Base-by-base conservation (phyloP, 2,888 invertebrate genomes). In the Cryptophagus acutangulus region DNA sequence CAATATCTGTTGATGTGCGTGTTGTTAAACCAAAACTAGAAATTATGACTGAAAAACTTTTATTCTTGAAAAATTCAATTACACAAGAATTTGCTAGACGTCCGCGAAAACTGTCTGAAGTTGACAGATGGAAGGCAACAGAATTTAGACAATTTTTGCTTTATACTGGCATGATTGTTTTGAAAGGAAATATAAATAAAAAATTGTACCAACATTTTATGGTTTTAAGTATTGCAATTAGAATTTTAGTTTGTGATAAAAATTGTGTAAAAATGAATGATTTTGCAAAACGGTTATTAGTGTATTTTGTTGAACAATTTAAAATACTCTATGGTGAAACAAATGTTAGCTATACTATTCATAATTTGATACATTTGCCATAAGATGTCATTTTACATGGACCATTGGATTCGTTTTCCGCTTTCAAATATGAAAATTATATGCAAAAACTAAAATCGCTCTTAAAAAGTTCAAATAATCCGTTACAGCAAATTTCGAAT, bases 81-180 rank as follows among this genome's bases (percentile, higher is more conserved):
- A n/a, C n/a, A n/a, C n/a, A n/a, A 12, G 55, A 54, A 41, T 55
- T 54, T 41, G 38, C 38, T 15, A 29, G 48, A 38, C 41, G 38
- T 41, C 48, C 48, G 17, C 20, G 34, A 34, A 15, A 20, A 16
- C 36, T 57, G 5, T 15, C 43, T 24, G 46, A 48, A 12, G 29
- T 49, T 14, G 43, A 43, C 16, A 33, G 40, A 12, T 57, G 48
- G 41, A 56, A 58, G 43, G 53, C 51, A 9, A 51, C 52, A 17
- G 54, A 54, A 40, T 49, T 51, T 25, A 41, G 55, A 15, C 39
- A 43, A 33, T 49, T 56, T 33, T 31, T 58, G 14, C 31, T 55
- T 4, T 55, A 58, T 33, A 40, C 40, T 31, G 56, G 54, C 2
- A 46, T 46, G 4, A 36, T 58, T 10, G 46, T 54, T 18, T 42